Evolutionary conservation across 2,797 vertebrate genomes (phyloP), one percentile per base, ranked within the genome.

Genomic region (Rhinoraja longicauda): DNA sequence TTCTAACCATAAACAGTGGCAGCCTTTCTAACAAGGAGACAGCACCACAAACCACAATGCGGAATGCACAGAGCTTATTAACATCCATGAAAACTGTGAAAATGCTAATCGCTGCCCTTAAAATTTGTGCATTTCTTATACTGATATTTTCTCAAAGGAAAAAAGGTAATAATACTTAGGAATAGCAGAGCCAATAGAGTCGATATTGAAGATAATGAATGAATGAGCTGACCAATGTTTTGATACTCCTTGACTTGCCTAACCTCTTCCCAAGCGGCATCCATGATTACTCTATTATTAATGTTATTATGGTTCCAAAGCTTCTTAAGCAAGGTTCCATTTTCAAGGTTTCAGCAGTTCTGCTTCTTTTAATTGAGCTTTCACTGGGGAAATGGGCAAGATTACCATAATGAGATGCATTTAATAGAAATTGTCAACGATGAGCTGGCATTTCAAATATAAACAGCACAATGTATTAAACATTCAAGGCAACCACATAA

Each of bases 331-430:
- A 88, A 88, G 57, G 59, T 88, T 64, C 59, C 62, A 36, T 88
- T 67, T 88, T 64, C 59, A 88, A 67, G 59, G 84, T 21, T 86
- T 62, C 82, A 86, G 13, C 82, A 62, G 53, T 59, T 82, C 53
- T 57, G 57, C 15, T 86, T 7, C 17, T 19, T 88, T n/a, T 88
- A 88, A 36, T 88, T 88, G 84, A 88, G 84, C n/a, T 67, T 88
- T 88, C 84, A 88, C 17, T 9, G 21, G 84, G 62, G 59, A 88
- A 88, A 88, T 64, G 59, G 62, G 17, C 84, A 67, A 88, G 2
- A 64, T 67, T 32, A 67, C 84, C 84, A 36, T 67, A 67, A 64
- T 88, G n/a, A 88, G 62, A 88, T 32, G n/a, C n/a, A 64, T 32
- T 64, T 64, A 88, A 67, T 67, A 67, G 59, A 88, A 88, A 32